These are phyloP conservation scores for Ctena decussata DNA, from an alignment of 2,888 invertebrate species.

Conservation along the genomic window DNA sequence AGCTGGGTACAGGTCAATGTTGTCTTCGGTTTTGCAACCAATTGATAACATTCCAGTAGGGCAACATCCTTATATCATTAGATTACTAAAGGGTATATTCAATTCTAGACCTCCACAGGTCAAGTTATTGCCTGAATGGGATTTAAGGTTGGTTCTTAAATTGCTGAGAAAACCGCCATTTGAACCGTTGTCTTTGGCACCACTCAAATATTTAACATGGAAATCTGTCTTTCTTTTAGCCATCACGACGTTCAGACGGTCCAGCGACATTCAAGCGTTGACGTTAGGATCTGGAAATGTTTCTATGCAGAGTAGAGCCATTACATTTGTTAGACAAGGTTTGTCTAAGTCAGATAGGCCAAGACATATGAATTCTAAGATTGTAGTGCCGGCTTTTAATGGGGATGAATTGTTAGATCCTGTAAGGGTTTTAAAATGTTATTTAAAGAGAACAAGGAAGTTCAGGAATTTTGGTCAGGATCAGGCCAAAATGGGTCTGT, in stretches of 20 bases:
- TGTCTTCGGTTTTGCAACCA: conserved; percentile 15
- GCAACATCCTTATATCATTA: conserved; percentile 25
- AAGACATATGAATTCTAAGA: no score
- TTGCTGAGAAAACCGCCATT: conserved; percentile 23
- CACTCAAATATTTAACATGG: conserved; percentile 21
- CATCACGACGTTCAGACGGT: conserved; percentile 31
- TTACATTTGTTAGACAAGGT: conserved; percentile 33
- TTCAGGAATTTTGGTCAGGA: background rate
- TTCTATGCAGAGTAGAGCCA: background rate
- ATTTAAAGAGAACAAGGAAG: background rate
- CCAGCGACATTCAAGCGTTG: conserved; percentile 28
- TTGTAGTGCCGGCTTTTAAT: no score
- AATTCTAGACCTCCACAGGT: conserved; percentile 36
- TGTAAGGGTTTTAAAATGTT: background rate
- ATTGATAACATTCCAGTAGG: conserved; percentile 20
- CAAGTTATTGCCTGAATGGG: conserved; percentile 42
- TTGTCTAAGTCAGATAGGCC: conserved; percentile 10
- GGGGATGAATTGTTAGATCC: background rate
- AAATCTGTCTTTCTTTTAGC: conserved; percentile 27
- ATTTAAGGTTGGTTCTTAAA: conserved; percentile 28
- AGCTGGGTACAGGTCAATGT: conserved; percentile 28
- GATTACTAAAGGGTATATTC: conserved; percentile 27
- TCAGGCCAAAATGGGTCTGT: background rate
- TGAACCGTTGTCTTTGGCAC: conserved; percentile 36
- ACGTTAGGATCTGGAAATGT: conserved; percentile 1